Evolutionary conservation across 1,140 invertebrate species (phyloP), one percentile per base, ranked within the genome.

Genomic region (Drosophila rufa): DNA sequence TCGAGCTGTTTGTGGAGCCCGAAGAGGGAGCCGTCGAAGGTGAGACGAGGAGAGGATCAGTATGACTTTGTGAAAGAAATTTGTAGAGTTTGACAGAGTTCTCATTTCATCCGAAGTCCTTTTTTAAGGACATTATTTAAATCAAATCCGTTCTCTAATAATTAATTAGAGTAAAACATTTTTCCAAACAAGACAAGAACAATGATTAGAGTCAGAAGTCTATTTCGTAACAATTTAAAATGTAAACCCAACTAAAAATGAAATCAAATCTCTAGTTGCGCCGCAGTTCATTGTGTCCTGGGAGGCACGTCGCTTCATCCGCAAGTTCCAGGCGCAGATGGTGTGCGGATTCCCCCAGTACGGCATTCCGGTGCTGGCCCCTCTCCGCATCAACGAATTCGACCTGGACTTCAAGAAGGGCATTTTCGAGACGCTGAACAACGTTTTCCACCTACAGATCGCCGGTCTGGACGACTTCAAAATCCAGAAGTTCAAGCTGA

Each of bases 241-340:
- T 30, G 27, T 5, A 30, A 30, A 30, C 2, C 4, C 30, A 38
- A 51, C 25, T 36, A 11, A 43, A 56, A 36, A 45, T 56, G 2
- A 17, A 12, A 30, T 11, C 11, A 38, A 40, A 42, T 51, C 27
- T 14, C 11, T 45, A 92, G 91, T 76, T 73, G 78, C 82, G 8
- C 91, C 91, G 9, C 64, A 62, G 19, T 82, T 80, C 60, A 79
- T 92, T 43, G 8, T 92, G 15, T 92, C 91, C n/a, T 91, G 91
- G 91, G 89, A 92, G 64, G 60, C 73, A 38, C 91, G 89, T 58
- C 91, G 91, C 69, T 66, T 77, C 56, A 92, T 92, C 45, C 82
- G 80, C 48, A 92, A 85, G 38, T 2, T 91, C 25, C 91, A 92
- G 51, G 84, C 82, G 69, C 65, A 91, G n/a, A 92, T 92, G 91